A percentile compares a stretch with the other conserved stretches of the same genome.
Conservation (phyloP, 1,140 invertebrate species). For the Theocolax elegans region DNA sequence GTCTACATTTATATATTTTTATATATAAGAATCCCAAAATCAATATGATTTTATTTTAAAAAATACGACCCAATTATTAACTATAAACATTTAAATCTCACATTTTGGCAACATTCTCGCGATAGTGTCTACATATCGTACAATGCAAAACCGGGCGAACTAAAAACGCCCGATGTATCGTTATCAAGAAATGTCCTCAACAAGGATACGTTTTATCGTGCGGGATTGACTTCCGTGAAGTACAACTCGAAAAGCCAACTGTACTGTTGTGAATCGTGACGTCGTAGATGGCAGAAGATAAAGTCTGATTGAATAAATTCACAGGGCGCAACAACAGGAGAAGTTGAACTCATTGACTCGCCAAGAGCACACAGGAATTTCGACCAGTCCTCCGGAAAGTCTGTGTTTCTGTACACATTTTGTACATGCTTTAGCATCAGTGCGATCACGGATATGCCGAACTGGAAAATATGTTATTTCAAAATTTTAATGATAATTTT, state of each 20-base stretch:
- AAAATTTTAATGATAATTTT: too few species aligned
- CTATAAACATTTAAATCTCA: too few species aligned
- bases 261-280: conserved; percentile 56
- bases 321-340: conserved; percentile 56
- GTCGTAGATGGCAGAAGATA: conserved; percentile 57
- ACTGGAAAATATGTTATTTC: conserved; percentile 53
- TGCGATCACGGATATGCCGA: conserved; percentile 63
- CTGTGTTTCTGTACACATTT: conserved; percentile 45
- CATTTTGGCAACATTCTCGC: too few species aligned
- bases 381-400: conserved; percentile 57
- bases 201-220: conserved; percentile 58
- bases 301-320: conserved; percentile 58
- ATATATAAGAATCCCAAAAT: too few species aligned
- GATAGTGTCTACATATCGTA: too few species aligned
- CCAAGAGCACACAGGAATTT: conserved; percentile 55
- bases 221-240: conserved; percentile 60
- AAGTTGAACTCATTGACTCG: conserved; percentile 51
- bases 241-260: conserved; percentile 57
- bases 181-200: too few species aligned
- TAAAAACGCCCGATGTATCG: too few species aligned
- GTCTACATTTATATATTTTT: too few species aligned
- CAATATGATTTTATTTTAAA: too few species aligned
- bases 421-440: conserved; percentile 61
- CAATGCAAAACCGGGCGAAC: too few species aligned
- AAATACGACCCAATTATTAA: too few species aligned